Evolutionary conservation across 2,113 vertebrate species (phyloP).

Genomic region (Poicephalus gulielmi): DNA sequence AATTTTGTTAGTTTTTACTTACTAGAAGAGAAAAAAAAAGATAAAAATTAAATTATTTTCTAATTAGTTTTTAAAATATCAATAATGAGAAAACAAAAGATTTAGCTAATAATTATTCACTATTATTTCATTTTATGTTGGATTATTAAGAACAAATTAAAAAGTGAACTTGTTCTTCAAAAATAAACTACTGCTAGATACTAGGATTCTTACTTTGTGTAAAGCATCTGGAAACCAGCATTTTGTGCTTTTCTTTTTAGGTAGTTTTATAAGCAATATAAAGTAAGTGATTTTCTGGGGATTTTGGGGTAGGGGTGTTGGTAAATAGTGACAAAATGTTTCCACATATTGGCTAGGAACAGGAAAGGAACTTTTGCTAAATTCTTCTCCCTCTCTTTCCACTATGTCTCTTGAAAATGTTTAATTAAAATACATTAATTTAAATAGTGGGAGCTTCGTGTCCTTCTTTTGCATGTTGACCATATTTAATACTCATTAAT

Average conservation of each 20-base stretch:
- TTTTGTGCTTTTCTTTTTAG: not conserved
- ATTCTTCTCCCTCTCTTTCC: not conserved
- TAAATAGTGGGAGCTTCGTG: not conserved
- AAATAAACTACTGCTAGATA: not conserved
- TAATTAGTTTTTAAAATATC: not conserved
- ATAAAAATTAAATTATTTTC: not conserved
- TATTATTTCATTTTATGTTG: not conserved
- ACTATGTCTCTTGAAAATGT: not conserved
- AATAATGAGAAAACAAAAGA: not conserved
- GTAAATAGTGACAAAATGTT: not conserved
- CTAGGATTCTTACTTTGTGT: not conserved
- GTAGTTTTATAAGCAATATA: not conserved
- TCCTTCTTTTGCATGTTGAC: not conserved
- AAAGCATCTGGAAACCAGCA: not conserved
- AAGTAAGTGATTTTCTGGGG: not conserved
- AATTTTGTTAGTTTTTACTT: not conserved
- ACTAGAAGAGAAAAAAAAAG: not conserved
- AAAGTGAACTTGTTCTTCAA: not conserved
- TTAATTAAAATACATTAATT: not conserved
- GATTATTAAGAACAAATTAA: not conserved
- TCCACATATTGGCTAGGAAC: not conserved
- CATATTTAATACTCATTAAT: not conserved
- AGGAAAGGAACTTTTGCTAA: not conserved
- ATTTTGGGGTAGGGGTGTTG: accelerated
- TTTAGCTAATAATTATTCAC: not conserved